Percentiles rank a stretch among this genome's conserved stretches.
Conservation (phyloP, 1,140 invertebrate genomes). For the Drosophila kikkawai region DNA sequence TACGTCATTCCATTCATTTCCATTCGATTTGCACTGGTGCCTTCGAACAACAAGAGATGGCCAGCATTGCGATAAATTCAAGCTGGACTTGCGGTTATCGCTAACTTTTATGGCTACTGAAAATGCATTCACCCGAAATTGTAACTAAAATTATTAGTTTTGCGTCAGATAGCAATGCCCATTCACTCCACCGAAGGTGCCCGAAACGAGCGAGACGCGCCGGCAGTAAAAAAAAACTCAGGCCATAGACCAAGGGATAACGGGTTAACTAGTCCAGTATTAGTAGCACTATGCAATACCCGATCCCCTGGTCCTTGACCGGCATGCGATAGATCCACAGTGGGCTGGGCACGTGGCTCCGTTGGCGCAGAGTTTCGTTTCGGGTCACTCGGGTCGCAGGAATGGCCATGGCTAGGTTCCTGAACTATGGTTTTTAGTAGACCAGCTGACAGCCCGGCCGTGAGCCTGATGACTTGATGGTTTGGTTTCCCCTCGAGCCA, state of each 20-base stretch:
- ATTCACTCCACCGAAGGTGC: slow-evolving; percentile 80
- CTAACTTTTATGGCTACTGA: slow-evolving; percentile 70
- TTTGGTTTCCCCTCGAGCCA: slow-evolving; percentile 20
- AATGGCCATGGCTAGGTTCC: slow-evolving; percentile 85
- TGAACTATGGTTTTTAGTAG: slow-evolving; percentile 84
- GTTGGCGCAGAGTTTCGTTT: slow-evolving; percentile 62
- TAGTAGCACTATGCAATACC: neutral
- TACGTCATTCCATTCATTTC: neutral
- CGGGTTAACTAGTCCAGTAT: neutral
- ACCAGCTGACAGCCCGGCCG: slow-evolving; percentile 20
- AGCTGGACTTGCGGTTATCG: slow-evolving; percentile 66
- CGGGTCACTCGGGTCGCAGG: slow-evolving; percentile 78
- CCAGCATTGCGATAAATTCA: slow-evolving; percentile 35
- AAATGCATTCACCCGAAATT: slow-evolving; percentile 74
- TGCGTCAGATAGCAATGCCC: slow-evolving; percentile 84
- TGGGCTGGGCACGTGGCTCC: slow-evolving; percentile 53
- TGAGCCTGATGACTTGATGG: slow-evolving; percentile 23
- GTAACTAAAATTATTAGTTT: slow-evolving; percentile 84
- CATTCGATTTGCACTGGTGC: slow-evolving; percentile 4
- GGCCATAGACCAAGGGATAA: slow-evolving; percentile 21
- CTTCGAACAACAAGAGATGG: slow-evolving; percentile 28
- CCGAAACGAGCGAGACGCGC: slow-evolving; percentile 75
- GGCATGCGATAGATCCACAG: slow-evolving; percentile 36
- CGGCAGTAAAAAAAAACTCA: slow-evolving; percentile 12
- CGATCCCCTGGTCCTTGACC: neutral